Evolutionary conservation across 2,797 vertebrate genomes (phyloP).

Genomic region (Xerus rutilus): DNA sequence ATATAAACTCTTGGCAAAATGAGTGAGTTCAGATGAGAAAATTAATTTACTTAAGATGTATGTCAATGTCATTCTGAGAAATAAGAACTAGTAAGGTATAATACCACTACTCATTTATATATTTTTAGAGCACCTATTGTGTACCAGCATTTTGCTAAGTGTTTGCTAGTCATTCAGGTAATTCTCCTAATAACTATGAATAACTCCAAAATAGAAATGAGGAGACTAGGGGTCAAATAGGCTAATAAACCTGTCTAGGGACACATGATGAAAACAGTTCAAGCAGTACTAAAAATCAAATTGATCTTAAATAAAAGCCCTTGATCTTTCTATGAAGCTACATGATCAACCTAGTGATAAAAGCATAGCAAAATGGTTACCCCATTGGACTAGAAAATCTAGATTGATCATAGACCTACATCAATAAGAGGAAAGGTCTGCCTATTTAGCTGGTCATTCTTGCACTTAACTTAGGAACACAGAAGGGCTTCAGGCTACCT

Average conservation of each 20-base stretch:
- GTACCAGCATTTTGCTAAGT: not conserved
- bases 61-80: not conserved
- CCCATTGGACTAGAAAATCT: not conserved
- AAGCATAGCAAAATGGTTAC: not conserved
- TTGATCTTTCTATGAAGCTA: not conserved
- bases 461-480: not conserved
- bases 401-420: not conserved
- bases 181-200: not conserved
- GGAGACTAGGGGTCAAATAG: not conserved
- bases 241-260: not conserved
- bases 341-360: not conserved
- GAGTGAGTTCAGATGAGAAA: not conserved
- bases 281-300: not conserved
- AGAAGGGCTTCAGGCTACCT: not conserved
- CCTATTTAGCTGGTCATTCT: not conserved
- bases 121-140: not conserved
- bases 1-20: not conserved
- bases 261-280: not conserved
- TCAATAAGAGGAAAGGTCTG: not conserved
- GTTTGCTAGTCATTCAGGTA: slow-evolving; percentile 16
- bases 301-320: not conserved
- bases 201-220: not conserved
- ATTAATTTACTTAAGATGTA: not conserved
- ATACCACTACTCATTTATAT: not conserved
- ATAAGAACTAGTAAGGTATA: not conserved